Evolutionary conservation across 2,797 vertebrate genomes (phyloP).

Genomic region (Pristis pectinata): DNA sequence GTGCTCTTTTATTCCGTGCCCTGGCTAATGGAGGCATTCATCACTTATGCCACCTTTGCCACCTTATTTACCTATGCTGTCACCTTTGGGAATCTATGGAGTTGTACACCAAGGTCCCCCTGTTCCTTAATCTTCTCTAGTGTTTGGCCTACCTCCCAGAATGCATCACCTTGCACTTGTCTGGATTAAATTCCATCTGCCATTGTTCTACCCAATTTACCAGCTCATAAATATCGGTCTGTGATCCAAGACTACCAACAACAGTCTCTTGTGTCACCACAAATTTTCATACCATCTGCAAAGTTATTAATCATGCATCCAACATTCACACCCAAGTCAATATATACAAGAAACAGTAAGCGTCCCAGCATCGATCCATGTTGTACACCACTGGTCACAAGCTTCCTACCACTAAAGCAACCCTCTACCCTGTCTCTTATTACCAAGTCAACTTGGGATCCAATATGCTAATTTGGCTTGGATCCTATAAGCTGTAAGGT

Average conservation of each 20-base stretch:
- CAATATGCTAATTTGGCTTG: too few species aligned
- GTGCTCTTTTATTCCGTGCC: not conserved
- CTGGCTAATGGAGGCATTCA: not conserved
- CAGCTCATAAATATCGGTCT: not conserved
- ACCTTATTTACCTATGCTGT: not conserved
- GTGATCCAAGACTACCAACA: not conserved
- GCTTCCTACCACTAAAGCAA: too few species aligned
- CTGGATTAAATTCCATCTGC: not conserved
- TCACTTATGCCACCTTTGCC: not conserved
- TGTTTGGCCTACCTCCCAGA: not conserved
- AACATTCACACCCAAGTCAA: not conserved
- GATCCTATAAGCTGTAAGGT: too few species aligned
- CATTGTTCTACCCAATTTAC: not conserved
- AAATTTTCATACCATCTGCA: not conserved
- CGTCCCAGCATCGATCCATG: not conserved
- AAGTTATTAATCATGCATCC: not conserved
- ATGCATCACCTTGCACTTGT: not conserved
- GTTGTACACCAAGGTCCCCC: not conserved
- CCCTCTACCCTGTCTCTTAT: too few species aligned
- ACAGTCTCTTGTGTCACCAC: too few species aligned
- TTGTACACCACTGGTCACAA: too few species aligned
- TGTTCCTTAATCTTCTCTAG: not conserved
- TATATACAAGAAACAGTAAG: not conserved
- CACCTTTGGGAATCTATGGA: not conserved
- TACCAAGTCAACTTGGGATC: too few species aligned